Evolutionary conservation across 2,113 vertebrate genomes (phyloP).

Genomic region (Aldabrachelys gigantea): DNA sequence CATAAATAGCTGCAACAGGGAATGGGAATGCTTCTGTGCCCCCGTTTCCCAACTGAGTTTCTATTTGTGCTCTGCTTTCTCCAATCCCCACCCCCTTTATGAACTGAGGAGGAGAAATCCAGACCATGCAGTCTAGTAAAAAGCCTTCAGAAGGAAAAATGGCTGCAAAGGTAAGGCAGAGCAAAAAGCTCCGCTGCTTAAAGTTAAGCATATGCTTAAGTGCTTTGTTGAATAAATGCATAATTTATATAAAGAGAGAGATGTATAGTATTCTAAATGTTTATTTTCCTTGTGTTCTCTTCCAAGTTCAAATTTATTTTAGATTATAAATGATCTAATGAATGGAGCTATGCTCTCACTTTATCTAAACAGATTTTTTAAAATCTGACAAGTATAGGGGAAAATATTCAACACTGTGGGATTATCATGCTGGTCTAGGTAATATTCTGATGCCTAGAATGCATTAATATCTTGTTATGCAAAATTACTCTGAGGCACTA

Average conservation of each 20-base stretch:
- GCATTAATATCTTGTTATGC: not conserved
- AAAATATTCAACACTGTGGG: not conserved
- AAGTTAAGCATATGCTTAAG: not conserved
- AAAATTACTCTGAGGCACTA: slow-evolving; percentile 52
- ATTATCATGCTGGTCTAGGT: not conserved
- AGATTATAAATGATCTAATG: not conserved
- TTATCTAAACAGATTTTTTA: slow-evolving; percentile 14
- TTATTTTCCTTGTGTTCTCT: not conserved
- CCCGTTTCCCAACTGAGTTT: not conserved
- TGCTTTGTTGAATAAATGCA: not conserved
- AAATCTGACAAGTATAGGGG: not conserved
- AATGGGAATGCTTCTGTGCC: not conserved
- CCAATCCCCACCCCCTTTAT: not conserved
- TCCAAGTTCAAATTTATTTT: not conserved
- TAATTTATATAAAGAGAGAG: not conserved
- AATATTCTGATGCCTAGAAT: not conserved
- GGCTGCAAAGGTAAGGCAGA: not conserved
- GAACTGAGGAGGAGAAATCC: not conserved
- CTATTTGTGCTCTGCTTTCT: not conserved
- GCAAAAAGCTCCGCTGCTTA: not conserved
- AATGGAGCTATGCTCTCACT: not conserved
- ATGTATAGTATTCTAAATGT: slow-evolving; percentile 3
- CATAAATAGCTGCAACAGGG: not conserved
- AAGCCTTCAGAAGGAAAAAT: not conserved
- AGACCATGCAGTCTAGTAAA: not conserved